Base-by-base conservation (phyloP, 2,797 vertebrate genomes). In the Enteromius fasciolatus region DNA sequence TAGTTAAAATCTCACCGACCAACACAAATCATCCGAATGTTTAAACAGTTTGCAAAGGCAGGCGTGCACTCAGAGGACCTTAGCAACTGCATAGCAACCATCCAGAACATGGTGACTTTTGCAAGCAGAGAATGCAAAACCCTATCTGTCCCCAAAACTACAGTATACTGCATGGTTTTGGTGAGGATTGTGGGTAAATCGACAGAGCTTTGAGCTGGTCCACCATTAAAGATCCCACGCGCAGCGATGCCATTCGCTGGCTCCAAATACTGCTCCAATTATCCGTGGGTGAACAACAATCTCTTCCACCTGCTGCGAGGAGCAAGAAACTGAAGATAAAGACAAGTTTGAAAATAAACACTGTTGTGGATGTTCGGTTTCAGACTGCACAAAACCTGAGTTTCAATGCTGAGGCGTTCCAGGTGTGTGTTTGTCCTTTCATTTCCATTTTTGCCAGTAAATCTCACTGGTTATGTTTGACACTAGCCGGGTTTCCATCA, bases 271-370 rank as follows among this genome's bases (percentile, higher is more conserved):
- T 75, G 74, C 70, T 75, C 61, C 17, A 46, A 78, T 81, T 69
- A 86, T 85, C 78, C 78, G 88, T 80, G 79, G 86, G 85, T 81
- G 81, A 82, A 84, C 25, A 31, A 86, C 64, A 48, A 50, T 28
- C 76, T 75, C 83, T 70, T 77, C 87, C 76, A 68, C 86, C 64
- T 78, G 66, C 85, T 78, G 79, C 84, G 84, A 44, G n/a, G 5
- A 11, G 28, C 18, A 50, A 50, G 46, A 72, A 39, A 39, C 36
- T 39, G 36, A 39, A 39, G 36, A 39, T 39, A 39, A 8, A 41
- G 11, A 74, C 23, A 9, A 7, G 1, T 61, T n/a, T 5, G 5
- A 61, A 20, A 5, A 44, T 25, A 0, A 28, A 69, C 14, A 57
- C 14, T 15, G 4, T 48, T 39, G 36, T 39, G 36, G 36, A 39